Evolutionary conservation across 2,113 vertebrate genomes (phyloP), one percentile per base, ranked within the genome.

Genomic region (Galemys pyrenaicus): DNA sequence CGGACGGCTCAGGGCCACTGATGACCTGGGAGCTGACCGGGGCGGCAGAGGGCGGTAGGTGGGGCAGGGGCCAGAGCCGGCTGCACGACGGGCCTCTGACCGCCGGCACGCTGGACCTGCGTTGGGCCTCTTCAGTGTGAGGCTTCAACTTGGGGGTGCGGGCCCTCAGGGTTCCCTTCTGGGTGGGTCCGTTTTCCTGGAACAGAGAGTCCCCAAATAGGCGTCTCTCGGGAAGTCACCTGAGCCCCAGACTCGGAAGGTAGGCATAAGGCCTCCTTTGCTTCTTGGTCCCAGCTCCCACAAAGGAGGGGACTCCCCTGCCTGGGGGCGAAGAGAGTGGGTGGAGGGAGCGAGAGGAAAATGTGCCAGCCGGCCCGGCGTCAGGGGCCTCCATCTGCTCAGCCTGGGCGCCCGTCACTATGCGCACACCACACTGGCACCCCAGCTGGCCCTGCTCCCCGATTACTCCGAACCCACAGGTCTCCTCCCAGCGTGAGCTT

Each of bases 371-470:
- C 26, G 65, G n/a, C 30, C 41, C 20, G 26, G 56, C 39, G 1
- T 12, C 32, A 1, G 0, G 44, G 13, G 8, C 16, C 51, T 24
- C 37, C 1, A 0, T 8, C 16, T 64, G 74, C 65, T 37, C 46
- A 15, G 79, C 62, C 13, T 46, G 9, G 0, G 16, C 6, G 49
- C n/a, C 1, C 6, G 49, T 28, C 1, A 0, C n/a, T 3, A 51
- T 26, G 32, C 32, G 51, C 7, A 2, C 0, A 3, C 7, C 9
- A 32, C 28, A 7, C 0, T 22, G 3, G 49, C 87, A 9, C 30
- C 1, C n/a, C 0, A 16, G 10, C n/a, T 11, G 15, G 12, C 22
- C 13, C 0, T 4, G 0, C 9, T 35, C 74, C 30, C 65, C 6
- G 5, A 3, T 12, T 12, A 15, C 65, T n/a, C 30, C 32, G 10